These are phyloP conservation scores for Plebejus melissa DNA, from an alignment of 2,888 invertebrate species.

Conservation along the genomic window DNA sequence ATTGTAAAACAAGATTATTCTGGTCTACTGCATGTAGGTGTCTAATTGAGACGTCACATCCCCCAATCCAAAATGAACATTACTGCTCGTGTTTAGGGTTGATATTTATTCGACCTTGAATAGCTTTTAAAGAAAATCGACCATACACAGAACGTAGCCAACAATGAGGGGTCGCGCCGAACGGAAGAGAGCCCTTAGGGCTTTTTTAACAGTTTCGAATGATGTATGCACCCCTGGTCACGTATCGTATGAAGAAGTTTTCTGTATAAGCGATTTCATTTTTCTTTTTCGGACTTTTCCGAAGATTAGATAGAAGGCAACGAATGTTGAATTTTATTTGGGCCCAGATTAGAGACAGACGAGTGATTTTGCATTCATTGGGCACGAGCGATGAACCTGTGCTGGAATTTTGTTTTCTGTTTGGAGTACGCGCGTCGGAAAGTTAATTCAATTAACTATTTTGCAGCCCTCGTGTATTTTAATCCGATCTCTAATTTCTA, in stretches of 20 bases:
- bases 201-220: slow-evolving; percentile 69
- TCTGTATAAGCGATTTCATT: slow-evolving; percentile 72
- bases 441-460: slow-evolving; percentile 20
- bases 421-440: neutral
- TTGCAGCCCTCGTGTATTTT: slow-evolving; percentile 3
- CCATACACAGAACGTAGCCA: slow-evolving; percentile 34
- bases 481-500: slow-evolving; percentile 13
- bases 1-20: slow-evolving; percentile 54
- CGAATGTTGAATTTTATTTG: slow-evolving; percentile 28
- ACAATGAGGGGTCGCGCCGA: slow-evolving; percentile 39
- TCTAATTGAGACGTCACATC: slow-evolving; percentile 54
- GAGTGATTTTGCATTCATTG: slow-evolving; percentile 23
- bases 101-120: slow-evolving; percentile 11
- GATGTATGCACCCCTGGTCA: slow-evolving; percentile 75
- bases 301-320: slow-evolving; percentile 37
- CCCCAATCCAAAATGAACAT: neutral
- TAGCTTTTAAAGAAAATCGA: slow-evolving; percentile 34
- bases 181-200: slow-evolving; percentile 55
- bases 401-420: slow-evolving; percentile 1
- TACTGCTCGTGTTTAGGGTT: neutral
- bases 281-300: slow-evolving; percentile 53
- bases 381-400: slow-evolving; percentile 19
- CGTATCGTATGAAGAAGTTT: slow-evolving; percentile 74
- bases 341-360: slow-evolving; percentile 18
- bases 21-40: slow-evolving; percentile 53